Conservation (phyloP, 35 echinoderm and acorn worm species). For the Strongylocentrotus purpuratus region DNA sequence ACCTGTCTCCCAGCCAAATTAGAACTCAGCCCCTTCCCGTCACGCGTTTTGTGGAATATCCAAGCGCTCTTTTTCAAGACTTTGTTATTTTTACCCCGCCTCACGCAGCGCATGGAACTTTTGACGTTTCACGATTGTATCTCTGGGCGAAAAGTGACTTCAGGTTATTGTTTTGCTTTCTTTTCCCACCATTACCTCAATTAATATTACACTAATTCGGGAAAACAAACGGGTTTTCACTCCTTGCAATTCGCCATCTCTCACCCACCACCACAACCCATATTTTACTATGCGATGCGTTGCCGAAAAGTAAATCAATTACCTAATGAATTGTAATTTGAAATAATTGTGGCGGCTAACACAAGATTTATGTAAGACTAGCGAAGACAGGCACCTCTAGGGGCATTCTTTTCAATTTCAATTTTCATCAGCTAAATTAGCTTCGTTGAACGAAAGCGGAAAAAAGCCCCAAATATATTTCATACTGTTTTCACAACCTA, state of each 20-base stretch:
- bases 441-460: background rate
- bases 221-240: constrained; percentile 33
- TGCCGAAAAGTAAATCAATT: constrained; percentile 39
- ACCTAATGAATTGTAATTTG: constrained; percentile 44
- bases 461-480: background rate
- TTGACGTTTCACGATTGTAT: background rate
- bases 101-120: background rate
- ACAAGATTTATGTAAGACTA: constrained; percentile 32
- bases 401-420: background rate
- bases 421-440: constrained; percentile 1
- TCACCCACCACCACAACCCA: background rate
- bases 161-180: constrained; percentile 6
- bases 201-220: constrained; percentile 31
- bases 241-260: background rate
- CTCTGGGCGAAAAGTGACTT: background rate
- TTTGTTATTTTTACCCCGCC: constrained; percentile 1
- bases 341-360: constrained; percentile 28
- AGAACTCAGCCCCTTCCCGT: background rate
- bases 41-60: background rate
- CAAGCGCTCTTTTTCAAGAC: constrained; percentile 16
- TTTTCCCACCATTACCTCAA: constrained; percentile 20
- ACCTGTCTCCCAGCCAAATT: background rate
- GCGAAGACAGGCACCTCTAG: background rate
- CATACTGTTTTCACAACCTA: background rate
- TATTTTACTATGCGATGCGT: background rate